A percentile compares a stretch with the other conserved stretches of the same genome.
Conservation (phyloP, 2,113 vertebrate species). For the Excalfactoria chinensis region DNA sequence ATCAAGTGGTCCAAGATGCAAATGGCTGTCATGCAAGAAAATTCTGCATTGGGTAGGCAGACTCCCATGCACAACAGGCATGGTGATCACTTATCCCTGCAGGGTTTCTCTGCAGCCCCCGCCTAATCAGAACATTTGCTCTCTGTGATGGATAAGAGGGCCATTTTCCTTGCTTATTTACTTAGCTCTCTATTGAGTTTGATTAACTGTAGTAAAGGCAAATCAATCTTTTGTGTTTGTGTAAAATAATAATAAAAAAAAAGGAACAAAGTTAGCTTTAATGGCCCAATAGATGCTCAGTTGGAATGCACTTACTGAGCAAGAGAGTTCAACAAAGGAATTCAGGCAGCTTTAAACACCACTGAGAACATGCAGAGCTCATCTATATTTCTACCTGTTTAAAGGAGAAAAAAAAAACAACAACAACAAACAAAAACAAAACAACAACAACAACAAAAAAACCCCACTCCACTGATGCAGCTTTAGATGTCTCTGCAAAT, state of each 20-base stretch:
- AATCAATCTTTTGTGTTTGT: slow-evolving; percentile 55
- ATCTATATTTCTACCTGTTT: slow-evolving; percentile 66
- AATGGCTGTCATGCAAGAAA: slow-evolving; percentile 20
- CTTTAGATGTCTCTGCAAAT: slow-evolving; percentile 36
- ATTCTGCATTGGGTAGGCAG: slow-evolving; percentile 7
- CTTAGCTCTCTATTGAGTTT: slow-evolving; percentile 28
- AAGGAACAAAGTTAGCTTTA: slow-evolving; percentile 70
- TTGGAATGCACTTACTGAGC: slow-evolving; percentile 67
- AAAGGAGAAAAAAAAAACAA: not conserved
- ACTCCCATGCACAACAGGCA: not conserved
- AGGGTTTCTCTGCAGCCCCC: slow-evolving; percentile 40
- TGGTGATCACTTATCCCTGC: slow-evolving; percentile 30
- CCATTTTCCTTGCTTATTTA: slow-evolving; percentile 52
- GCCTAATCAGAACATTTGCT: slow-evolving; percentile 54
- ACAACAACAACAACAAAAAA: not conserved
- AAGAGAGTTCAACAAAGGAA: slow-evolving; percentile 73
- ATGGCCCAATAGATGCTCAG: slow-evolving; percentile 63
- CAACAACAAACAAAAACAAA: not conserved
- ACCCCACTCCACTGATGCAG: slow-evolving; percentile 10
- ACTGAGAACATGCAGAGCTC: slow-evolving; percentile 64
- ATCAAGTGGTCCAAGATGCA: not conserved
- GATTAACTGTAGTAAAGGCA: slow-evolving; percentile 51
- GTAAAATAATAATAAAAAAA: slow-evolving; percentile 60
- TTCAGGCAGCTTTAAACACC: slow-evolving; percentile 69
- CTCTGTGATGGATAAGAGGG: slow-evolving; percentile 40